Evolutionary conservation across 2,888 invertebrate species (phyloP), one percentile per base, ranked within the genome.

Genomic region (Drosophila dives): DNA sequence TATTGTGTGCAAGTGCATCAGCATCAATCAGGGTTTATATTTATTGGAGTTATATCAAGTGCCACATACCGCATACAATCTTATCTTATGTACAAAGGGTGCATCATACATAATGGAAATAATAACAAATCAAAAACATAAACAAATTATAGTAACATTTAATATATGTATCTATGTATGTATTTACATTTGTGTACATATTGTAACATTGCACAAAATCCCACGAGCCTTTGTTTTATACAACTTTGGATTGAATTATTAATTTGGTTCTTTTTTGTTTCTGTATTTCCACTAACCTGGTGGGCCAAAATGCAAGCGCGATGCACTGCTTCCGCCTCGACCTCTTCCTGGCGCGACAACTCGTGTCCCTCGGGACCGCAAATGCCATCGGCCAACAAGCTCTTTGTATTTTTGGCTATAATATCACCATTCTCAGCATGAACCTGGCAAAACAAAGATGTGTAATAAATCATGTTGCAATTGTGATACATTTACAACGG

Each of bases 351-450:
- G 4, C 99, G 95, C 4, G 98, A 98, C 90, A 98, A 94, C 92
- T 97, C 96, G 93, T 99, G 99, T 4, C 98, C 99, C 93, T 99
- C 98, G 1, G 99, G 99, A 1, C 98, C 98, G 0, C 96, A 97
- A 45, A 99, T 95, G n/a, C 99, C 99, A 40, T 95, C 95, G 0
- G 95, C 95, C 64, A 99, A 92, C 54, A 99, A 94, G 91, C 97
- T 97, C 92, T 96, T 96, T 10, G 96, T 95, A 94, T 99, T 99
- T 94, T 98, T 97, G 2, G 96, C 96, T 89, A 99, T 98, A 54
- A 99, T 95, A 91, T 97, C 95, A 0, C 99, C 99, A 93, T 99
- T 99, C 93, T 99, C 99, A 0, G 99, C 99, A 93, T 99, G 99
- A 0, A 99, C 98, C 95, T 96, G 93, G 6, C 12, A 33, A 34